Percentiles rank a stretch among this genome's conserved stretches.
Conservation (phyloP, 1,140 invertebrate species). For the Drosophila pallidifrons region DNA sequence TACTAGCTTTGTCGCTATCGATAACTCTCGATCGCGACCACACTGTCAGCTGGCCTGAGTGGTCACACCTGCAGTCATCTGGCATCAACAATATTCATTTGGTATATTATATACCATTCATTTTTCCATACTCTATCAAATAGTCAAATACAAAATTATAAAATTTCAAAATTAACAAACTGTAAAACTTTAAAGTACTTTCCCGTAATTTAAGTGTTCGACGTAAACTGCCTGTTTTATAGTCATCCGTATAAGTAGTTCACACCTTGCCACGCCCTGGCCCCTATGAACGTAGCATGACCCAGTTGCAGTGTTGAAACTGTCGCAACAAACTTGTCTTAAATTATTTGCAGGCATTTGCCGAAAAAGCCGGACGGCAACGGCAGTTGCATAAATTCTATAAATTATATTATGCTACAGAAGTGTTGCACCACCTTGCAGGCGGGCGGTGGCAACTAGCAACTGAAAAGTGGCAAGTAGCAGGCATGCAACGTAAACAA, state of each 20-base stretch:
- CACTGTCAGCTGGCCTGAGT: too few species aligned
- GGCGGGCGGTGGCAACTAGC: neutral
- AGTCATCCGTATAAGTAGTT: neutral
- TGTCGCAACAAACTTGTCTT: slow-evolving; percentile 52
- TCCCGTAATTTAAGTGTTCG: neutral
- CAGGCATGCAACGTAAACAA: slow-evolving; percentile 49
- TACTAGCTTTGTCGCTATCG: too few species aligned
- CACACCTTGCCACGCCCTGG: neutral
- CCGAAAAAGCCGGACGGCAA: slow-evolving; percentile 9
- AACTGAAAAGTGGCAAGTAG: neutral
- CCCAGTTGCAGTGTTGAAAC: slow-evolving; percentile 23
- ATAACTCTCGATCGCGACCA: too few species aligned
- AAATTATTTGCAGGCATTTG: slow-evolving; percentile 50
- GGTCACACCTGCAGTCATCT: too few species aligned
- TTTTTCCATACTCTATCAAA: too few species aligned
- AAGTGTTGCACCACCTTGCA: slow-evolving; percentile 1
- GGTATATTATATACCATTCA: too few species aligned
- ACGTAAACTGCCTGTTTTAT: neutral
- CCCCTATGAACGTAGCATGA: neutral
- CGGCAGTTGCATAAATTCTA: slow-evolving; percentile 64
- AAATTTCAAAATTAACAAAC: neutral
- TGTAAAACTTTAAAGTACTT: neutral
- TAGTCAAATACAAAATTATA: too few species aligned
- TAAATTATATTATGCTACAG: slow-evolving; percentile 55
- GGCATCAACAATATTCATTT: too few species aligned